Percentiles rank a stretch among this genome's conserved stretches.
phyloP scores from a whole-genome alignment of 2,797 vertebrate species.

The Pempheris klunzingeri region DNA sequence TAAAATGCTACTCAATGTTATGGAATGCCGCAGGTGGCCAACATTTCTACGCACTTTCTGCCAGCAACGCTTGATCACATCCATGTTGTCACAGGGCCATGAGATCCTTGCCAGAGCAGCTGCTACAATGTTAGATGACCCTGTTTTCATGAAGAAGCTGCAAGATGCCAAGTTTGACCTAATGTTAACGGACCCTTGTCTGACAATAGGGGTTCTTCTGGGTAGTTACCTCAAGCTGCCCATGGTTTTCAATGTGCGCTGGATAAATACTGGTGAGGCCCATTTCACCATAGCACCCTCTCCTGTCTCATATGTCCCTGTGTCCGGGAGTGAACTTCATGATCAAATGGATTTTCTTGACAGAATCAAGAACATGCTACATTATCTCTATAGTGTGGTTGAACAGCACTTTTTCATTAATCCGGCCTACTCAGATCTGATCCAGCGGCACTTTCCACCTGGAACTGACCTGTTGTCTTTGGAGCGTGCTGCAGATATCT shows the following conservation, averaged over 20 bases:
- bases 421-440: slow-evolving; percentile 63
- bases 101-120: slow-evolving; percentile 5
- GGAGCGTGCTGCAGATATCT: slow-evolving; percentile 75
- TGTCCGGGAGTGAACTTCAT: slow-evolving; percentile 70
- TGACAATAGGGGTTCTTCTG: slow-evolving; percentile 68
- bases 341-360: slow-evolving; percentile 77
- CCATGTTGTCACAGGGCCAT: slow-evolving; percentile 33
- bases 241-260: slow-evolving; percentile 78
- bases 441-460: slow-evolving; percentile 73
- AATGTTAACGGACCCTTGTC: slow-evolving; percentile 74
- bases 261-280: slow-evolving; percentile 74
- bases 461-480: slow-evolving; percentile 73
- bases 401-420: slow-evolving; percentile 57
- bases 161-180: slow-evolving; percentile 75
- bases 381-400: slow-evolving; percentile 55
- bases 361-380: slow-evolving; percentile 69
- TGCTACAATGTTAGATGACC: slow-evolving; percentile 67
- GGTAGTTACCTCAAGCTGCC: slow-evolving; percentile 77
- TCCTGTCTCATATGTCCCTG: slow-evolving; percentile 76
- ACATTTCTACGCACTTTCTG: slow-evolving; percentile 56
- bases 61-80: slow-evolving; percentile 54
- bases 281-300: slow-evolving; percentile 74
- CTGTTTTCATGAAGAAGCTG: slow-evolving; percentile 64
- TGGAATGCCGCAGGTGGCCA: slow-evolving; percentile 48
- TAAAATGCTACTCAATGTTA: slow-evolving; percentile 35